Evolutionary conservation across 2,888 invertebrate species (phyloP).

Genomic region (Eugnorisma glareosa): DNA sequence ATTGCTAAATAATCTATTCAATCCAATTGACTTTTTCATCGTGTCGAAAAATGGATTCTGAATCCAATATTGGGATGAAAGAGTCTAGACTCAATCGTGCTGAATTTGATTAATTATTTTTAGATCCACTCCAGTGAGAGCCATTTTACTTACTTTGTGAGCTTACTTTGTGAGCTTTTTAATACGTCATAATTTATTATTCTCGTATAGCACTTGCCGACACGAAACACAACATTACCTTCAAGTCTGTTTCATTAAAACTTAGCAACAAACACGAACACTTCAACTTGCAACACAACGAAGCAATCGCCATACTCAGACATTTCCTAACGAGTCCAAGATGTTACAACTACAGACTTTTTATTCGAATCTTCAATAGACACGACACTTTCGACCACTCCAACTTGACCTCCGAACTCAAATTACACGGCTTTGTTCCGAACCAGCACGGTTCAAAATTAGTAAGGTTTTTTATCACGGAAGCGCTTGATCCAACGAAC

Average conservation of each 20-base stretch:
- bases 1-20: constrained; percentile 33
- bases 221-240: not conserved
- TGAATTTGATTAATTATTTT: not conserved
- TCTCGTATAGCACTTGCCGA: not conserved
- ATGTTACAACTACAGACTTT: constrained; percentile 63
- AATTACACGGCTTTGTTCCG: constrained; percentile 27
- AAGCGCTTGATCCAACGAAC: constrained; percentile 29
- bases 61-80: constrained; percentile 4
- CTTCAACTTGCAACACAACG: constrained; percentile 47
- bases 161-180: not conserved
- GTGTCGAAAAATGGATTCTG: not conserved
- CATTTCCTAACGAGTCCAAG: constrained; percentile 65
- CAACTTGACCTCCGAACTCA: constrained; percentile 42
- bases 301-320: constrained; percentile 35
- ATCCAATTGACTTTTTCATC: constrained; percentile 16
- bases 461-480: constrained; percentile 12
- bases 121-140: too few relatives aligned
- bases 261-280: constrained; percentile 35
- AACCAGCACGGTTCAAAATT: constrained; percentile 42
- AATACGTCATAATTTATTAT: not conserved
- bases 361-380: constrained; percentile 71
- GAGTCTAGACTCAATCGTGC: not conserved
- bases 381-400: constrained; percentile 50
- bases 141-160: too few relatives aligned
- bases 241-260: constrained; percentile 15